Conservation (phyloP, 2,113 vertebrate genomes). For the Calidris pygmaea region DNA sequence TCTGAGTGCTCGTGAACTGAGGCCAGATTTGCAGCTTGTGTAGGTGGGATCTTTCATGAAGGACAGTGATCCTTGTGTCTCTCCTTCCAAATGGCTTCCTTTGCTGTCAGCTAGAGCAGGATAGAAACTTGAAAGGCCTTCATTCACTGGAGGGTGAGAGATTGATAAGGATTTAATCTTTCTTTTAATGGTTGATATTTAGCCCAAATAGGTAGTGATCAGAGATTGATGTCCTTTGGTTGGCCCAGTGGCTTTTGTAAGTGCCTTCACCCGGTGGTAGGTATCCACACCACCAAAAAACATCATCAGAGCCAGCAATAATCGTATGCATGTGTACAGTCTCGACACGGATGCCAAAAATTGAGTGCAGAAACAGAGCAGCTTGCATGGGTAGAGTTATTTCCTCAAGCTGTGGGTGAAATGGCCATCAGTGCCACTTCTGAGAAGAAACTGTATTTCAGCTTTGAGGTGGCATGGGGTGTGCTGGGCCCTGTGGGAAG, state of each 20-base stretch:
- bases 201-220: not conserved
- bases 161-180: not conserved
- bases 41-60: not conserved
- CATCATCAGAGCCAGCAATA: not conserved
- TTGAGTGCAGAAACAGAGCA: not conserved
- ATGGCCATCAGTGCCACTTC: not conserved
- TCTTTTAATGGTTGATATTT: not conserved
- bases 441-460: not conserved
- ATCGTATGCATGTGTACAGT: not conserved
- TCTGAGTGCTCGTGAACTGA: not conserved
- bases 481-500: not conserved
- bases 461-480: not conserved
- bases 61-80: not conserved
- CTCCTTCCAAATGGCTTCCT: not conserved
- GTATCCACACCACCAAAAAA: not conserved
- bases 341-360: not conserved
- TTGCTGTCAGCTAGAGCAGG: not conserved
- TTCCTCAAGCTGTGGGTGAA: not conserved
- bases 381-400: not conserved
- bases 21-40: not conserved
- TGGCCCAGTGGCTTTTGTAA: not conserved
- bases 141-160: accelerated
- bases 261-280: not conserved
- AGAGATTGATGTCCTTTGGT: not conserved
- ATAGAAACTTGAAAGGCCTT: not conserved